Evolutionary conservation across 1,140 invertebrate genomes (phyloP), one percentile per base, ranked within the genome.

Genomic region (Drosophila funebris): DNA sequence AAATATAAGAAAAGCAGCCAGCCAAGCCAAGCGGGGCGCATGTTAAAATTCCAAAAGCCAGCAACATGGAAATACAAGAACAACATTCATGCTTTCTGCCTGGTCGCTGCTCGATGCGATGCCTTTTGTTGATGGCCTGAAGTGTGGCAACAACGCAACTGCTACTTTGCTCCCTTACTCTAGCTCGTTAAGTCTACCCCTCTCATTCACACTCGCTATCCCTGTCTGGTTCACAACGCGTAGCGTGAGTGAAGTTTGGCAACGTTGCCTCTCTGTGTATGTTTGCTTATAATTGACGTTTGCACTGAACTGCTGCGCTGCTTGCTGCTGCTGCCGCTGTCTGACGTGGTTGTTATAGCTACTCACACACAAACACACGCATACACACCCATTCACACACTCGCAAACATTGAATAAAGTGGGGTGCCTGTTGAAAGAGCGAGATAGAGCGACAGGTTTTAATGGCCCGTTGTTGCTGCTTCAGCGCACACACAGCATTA

Each of bases 211-310:
- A 24, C 37, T 36, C 52, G 16, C 54, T 44, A 9, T 43, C 36
- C n/a, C 56, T 20, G 31, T 54, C 67, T 71, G 57, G 39, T 72
- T 52, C 61, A 57, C 52, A 66, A 33, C 54, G 68, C 33, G 33
- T 52, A 67, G 56, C 61, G 50, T 66, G 44, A 36, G 33, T 66
- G 82, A 78, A 85, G 36, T 50, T 39, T 54, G 82, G 78, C 82
- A 85, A 85, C 82, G 37, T 63, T 29, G 80, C 77, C 39, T 43
- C 54, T n/a, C 57, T 36, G 9, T 46, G 50, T 64, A 36, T 80
- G 80, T 85, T 85, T 85, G 82, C 81, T 87, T 87, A 87, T 87
- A 87, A 87, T 87, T 87, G 82, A 87, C 82, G 82, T 87, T 88
- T 87, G 83, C 80, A 83, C 79, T 83, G 75, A 81, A 70, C 62